phyloP scores from a whole-genome alignment of 1,140 invertebrate species.

The Ridgeia piscesae region DNA sequence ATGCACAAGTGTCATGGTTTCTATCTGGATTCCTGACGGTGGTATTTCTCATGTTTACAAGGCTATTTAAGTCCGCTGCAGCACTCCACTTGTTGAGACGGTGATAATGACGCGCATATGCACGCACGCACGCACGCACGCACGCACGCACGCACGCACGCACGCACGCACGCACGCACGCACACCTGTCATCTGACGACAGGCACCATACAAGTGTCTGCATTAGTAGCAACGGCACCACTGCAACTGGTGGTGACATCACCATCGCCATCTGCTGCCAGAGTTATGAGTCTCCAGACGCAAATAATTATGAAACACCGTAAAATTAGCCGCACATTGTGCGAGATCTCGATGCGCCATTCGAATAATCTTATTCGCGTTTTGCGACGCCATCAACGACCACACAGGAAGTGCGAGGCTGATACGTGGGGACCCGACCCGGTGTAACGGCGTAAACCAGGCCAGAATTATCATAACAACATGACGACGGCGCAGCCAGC shows the following conservation, averaged over 20 bases:
- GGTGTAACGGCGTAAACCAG: not conserved
- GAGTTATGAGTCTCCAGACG: not conserved
- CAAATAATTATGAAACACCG: not conserved
- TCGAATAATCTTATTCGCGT: not conserved
- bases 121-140: conserved; percentile 24
- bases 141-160: conserved; percentile 19
- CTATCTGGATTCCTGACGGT: not conserved
- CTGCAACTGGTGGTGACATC: not conserved
- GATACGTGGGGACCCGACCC: not conserved
- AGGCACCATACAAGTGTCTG: not conserved
- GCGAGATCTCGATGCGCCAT: not conserved
- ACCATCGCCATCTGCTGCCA: not conserved
- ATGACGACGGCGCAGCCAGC: not conserved
- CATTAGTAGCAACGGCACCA: not conserved
- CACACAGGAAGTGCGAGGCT: not conserved
- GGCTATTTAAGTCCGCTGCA: not conserved
- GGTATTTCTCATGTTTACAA: not conserved
- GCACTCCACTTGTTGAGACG: not conserved
- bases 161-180: conserved; percentile 21
- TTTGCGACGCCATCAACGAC: not conserved
- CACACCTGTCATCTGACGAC: conserved; percentile 14
- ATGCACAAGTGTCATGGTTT: not conserved
- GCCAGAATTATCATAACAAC: conserved; percentile 5
- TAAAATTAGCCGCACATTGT: not conserved
- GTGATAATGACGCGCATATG: not conserved